Percentiles rank a stretch among this genome's conserved stretches.
phyloP scores from a whole-genome alignment of 2,797 vertebrate species.

The Clarias laeviceps region DNA sequence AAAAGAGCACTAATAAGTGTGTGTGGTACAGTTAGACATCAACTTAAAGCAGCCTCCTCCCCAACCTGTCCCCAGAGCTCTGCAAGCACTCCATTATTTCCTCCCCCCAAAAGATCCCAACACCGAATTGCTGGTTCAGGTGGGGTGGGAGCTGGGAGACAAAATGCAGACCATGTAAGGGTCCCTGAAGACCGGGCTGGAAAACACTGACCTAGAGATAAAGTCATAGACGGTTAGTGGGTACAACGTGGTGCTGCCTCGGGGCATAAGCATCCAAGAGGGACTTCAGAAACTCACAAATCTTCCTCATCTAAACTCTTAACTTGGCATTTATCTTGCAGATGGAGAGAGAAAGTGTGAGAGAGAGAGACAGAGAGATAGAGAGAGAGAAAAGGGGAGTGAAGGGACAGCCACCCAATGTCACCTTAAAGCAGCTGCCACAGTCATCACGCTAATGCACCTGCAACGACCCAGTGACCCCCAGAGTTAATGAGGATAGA shows the following conservation, averaged over 20 bases:
- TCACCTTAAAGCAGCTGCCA: conserved; percentile 76
- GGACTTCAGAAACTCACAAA: conserved; percentile 23
- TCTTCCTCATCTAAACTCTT: conserved; percentile 37
- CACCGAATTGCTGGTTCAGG: conserved; percentile 12
- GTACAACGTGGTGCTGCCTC: conserved; percentile 12
- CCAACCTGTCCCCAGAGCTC: conserved; percentile 9
- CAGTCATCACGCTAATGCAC: conserved; percentile 71
- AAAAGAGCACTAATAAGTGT: neutral
- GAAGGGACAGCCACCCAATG: conserved; percentile 63
- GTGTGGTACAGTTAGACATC: neutral
- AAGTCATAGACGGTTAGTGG: conserved; percentile 14
- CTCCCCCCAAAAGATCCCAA: neutral
- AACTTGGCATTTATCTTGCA: conserved; percentile 33
- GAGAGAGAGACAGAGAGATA: conserved; percentile 10
- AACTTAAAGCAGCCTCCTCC: conserved; percentile 1
- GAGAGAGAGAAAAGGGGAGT: conserved; percentile 5
- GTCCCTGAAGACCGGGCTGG: conserved; percentile 1
- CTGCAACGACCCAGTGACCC: conserved; percentile 61
- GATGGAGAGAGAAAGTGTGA: conserved; percentile 15
- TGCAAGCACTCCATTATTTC: neutral
- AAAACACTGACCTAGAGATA: conserved; percentile 31
- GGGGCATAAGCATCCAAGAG: neutral
- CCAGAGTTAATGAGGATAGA: conserved; percentile 67
- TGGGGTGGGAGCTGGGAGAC: neutral
- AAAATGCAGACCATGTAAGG: conserved; percentile 1